Conservation (phyloP, 37 sponge, comb jelly and placozoan genomes). For the Diacarnus erythraeanus region DNA sequence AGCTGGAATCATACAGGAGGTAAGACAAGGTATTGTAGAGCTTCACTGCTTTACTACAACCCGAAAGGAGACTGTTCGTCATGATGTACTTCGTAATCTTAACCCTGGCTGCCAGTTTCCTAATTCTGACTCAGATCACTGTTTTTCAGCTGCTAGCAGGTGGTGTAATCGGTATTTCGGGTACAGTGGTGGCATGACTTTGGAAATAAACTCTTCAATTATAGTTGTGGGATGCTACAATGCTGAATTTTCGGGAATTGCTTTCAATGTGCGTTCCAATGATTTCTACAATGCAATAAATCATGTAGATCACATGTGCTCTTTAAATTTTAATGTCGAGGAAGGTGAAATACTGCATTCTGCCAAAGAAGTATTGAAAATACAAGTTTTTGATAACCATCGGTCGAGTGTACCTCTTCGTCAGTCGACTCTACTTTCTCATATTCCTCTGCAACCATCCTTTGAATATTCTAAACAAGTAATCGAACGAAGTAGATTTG, state of each 20-base stretch:
- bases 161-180: constrained; percentile 1
- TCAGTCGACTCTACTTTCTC: no score
- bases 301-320: not conserved
- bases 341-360: not conserved
- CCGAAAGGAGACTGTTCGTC: constrained; percentile 2
- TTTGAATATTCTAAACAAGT: not conserved
- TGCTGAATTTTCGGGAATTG: not conserved
- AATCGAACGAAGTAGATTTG: not conserved
- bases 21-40: not conserved
- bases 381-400: not conserved
- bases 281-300: constrained; percentile 1
- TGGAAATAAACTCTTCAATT: not conserved
- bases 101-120: not conserved
- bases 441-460: not conserved
- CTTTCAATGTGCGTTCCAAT: not conserved
- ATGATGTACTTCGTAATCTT: not conserved
- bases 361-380: not conserved
- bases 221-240: constrained; percentile 16
- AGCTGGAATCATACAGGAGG: constrained; percentile 16
- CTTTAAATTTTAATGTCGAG: not conserved
- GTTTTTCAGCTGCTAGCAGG: constrained; percentile 15
- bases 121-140: not conserved
- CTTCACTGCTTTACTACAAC: constrained; percentile 1
- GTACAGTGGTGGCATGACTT: constrained; percentile 3
- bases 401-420: not conserved